Evolutionary conservation across 2,888 invertebrate species (phyloP), one percentile per base, ranked within the genome.

Genomic region (Anoplius nigerrimus): DNA sequence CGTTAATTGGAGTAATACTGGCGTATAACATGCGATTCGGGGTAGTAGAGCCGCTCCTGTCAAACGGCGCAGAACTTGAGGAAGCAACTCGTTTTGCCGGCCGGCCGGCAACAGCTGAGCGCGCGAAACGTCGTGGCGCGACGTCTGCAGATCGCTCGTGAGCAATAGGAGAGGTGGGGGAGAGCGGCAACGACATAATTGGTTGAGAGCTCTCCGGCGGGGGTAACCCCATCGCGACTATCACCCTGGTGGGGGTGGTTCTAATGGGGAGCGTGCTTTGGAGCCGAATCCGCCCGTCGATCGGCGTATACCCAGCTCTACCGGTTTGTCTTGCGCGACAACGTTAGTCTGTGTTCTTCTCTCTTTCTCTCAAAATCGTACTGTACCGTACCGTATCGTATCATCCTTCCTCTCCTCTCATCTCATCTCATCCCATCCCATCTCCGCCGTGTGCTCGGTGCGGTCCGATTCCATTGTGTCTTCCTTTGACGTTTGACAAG

Each of bases 241-340:
- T 20, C 20, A 53, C 22, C 22, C 21, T 8, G 24, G 53, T 53
- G 22, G 53, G 22, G 53, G 53, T 18, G 21, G 16, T 18, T 46
- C 53, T 60, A 48, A 24, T 18, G 48, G 48, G 48, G 48, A 48
- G 48, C 71, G 66, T 71, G 75, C 16, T 61, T 66, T 66, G 56
- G 65, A 66, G 68, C 63, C 61, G 74, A 76, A 68, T 70, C 53
- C 60, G 62, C 67, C 69, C 67, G 72, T 70, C 62, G 62, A 21
- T 42, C 45, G 65, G 65, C 48, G 48, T 48, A 48, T 18, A 48
- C 16, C 16, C 48, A 48, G 48, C 48, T 48, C n/a, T 48, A 16
- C 48, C 48, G 48, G 48, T 48, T 48, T 48, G 48, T 48, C 48
- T 48, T 18, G 48, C 48, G 48, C 48, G 48, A 11, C 34, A 13